phyloP scores from a whole-genome alignment of 1,140 invertebrate genomes.

The Pachyrhynchus sulphureomaculatus region DNA sequence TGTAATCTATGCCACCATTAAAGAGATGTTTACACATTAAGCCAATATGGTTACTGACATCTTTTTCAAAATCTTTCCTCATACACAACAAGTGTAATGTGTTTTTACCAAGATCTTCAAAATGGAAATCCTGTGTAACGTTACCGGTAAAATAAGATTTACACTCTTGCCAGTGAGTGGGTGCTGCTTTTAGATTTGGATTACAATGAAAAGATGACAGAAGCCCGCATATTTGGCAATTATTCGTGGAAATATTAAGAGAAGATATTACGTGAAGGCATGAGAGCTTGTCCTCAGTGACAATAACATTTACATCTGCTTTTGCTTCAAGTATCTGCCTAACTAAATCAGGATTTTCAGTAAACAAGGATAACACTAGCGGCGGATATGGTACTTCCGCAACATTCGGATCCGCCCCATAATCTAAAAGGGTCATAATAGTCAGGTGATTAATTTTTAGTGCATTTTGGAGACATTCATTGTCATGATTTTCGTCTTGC shows the following conservation, averaged over 20 bases:
- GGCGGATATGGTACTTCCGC: slow-evolving; percentile 53
- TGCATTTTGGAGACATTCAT: neutral
- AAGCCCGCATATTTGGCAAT: slow-evolving; percentile 47
- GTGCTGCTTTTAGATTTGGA: slow-evolving; percentile 39
- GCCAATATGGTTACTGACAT: slow-evolving; percentile 22
- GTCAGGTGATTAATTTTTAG: slow-evolving; percentile 35
- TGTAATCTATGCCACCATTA: slow-evolving; percentile 22
- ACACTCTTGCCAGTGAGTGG: slow-evolving; percentile 38
- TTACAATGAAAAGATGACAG: slow-evolving; percentile 51
- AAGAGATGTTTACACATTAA: slow-evolving; percentile 31
- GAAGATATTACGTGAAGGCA: slow-evolving; percentile 37
- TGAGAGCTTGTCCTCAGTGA: slow-evolving; percentile 3
- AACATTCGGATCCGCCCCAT: slow-evolving; percentile 53
- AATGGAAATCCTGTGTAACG: neutral
- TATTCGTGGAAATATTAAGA: slow-evolving; percentile 44
- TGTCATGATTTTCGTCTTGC: neutral
- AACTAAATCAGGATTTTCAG: slow-evolving; percentile 48
- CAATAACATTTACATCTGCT: neutral
- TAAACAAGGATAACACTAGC: slow-evolving; percentile 50
- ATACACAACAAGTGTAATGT: slow-evolving; percentile 42
- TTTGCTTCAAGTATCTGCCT: slow-evolving; percentile 36
- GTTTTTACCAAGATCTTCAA: slow-evolving; percentile 41
- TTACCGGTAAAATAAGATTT: slow-evolving; percentile 33
- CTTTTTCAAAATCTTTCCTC: slow-evolving; percentile 39
- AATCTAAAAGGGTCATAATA: slow-evolving; percentile 50